phyloP scores from a whole-genome alignment of 2,113 vertebrate genomes.

The Lasiurus borealis region DNA sequence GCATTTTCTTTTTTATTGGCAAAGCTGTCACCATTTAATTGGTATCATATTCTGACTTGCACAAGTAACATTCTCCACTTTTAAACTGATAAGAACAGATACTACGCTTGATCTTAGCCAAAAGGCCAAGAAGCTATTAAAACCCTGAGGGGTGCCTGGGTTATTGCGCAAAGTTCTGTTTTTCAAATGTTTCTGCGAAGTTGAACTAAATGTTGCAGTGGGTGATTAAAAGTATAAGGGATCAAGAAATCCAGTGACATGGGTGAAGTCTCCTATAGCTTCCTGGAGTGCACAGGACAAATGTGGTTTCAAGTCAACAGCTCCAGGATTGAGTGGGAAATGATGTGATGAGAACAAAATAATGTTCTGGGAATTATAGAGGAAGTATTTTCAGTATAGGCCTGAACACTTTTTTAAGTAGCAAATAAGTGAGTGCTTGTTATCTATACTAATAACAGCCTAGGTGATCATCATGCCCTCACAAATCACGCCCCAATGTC shows the following conservation, averaged over 20 bases:
- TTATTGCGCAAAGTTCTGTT: fast-evolving
- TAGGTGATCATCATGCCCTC: too few species aligned
- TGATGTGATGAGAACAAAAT: neutral
- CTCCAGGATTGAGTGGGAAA: neutral
- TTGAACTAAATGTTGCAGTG: neutral
- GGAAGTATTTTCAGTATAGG: neutral
- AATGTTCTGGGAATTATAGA: neutral
- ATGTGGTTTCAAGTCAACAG: neutral
- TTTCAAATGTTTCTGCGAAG: neutral
- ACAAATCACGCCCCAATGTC: too few species aligned
- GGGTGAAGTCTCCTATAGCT: neutral
- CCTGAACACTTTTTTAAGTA: neutral
- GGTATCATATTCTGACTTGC: conserved; percentile 89
- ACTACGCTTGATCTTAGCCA: too few species aligned
- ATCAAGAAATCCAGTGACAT: neutral
- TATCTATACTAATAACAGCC: too few species aligned
- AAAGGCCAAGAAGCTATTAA: too few species aligned
- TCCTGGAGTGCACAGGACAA: neutral
- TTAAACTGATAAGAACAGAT: too few species aligned
- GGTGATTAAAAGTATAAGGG: neutral
- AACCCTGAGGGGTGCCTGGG: neutral
- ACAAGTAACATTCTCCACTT: conserved; percentile 82
- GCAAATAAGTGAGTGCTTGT: too few species aligned
- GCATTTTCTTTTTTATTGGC: conserved; percentile 88
- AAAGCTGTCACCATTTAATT: conserved; percentile 86